Evolutionary conservation across 2,797 vertebrate species (phyloP), one percentile per base, ranked within the genome.

Genomic region (Hipposideros larvatus): DNA sequence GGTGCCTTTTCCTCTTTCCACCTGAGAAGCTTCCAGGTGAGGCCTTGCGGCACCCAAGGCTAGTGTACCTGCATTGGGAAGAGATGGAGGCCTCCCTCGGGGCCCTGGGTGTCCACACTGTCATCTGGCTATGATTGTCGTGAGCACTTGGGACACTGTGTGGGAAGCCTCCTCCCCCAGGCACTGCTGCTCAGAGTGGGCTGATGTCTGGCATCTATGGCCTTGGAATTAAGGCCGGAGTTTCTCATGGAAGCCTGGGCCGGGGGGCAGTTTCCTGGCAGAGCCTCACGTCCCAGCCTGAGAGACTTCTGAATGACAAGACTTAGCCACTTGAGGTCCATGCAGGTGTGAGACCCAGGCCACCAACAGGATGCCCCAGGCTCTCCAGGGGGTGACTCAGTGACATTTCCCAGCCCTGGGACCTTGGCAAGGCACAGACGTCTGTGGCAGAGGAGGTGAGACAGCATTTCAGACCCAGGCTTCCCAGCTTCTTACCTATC

Each of bases 231-330:
- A 6, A 82, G 68, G n/a, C 61, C 66, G 59, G 21, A 24, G 34
- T 43, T n/a, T 37, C 70, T 59, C 0, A 0, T 19, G n/a, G 65
- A 74, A 73, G 24, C 15, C 4, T 55, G 10, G 53, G 59, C 7
- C 9, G 26, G 31, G 8, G 53, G 53, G 53, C 19, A 55, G 18
- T 70, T 34, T 87, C 43, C 31, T 41, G 51, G 82, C 6, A 59
- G 4, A 59, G 41, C 68, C 13, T 34, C 13, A 1, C 5, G 1
- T 14, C 43, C 31, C 0, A 2, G 4, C 2, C 59, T 4, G 14
- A 46, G 59, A 61, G 61, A 53, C 74, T 57, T 34, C 18, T 31
- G 31, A 74, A 21, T 0, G 19, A 41, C 15, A 7, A 26, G 41
- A 5, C 53, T 46, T 15, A 41, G 41, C 71, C 16, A 24, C 43